Conservation (phyloP, 1,140 invertebrate genomes). For the Drosophila insularis region DNA sequence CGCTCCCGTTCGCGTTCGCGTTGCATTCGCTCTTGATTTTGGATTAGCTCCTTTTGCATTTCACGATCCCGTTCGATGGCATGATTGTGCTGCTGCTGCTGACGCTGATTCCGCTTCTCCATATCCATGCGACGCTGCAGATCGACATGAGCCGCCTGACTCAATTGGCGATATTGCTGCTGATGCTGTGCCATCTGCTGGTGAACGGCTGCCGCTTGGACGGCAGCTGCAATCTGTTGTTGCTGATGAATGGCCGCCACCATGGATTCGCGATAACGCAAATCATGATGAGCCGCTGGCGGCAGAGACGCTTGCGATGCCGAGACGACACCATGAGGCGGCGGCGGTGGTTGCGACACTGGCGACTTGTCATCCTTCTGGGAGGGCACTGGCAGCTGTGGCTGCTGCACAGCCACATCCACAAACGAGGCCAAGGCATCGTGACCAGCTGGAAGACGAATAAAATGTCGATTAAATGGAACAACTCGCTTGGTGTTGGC, state of each 20-base stretch:
- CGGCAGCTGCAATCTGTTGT: conserved; percentile 69
- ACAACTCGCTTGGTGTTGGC: neutral
- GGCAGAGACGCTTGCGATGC: conserved; percentile 39
- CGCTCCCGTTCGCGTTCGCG: conserved; percentile 72
- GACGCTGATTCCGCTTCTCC: conserved; percentile 64
- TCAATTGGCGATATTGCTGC: conserved; percentile 68
- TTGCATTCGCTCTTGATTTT: conserved; percentile 66
- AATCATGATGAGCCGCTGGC: conserved; percentile 62
- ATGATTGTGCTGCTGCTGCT: conserved; percentile 53
- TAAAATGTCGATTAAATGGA: neutral
- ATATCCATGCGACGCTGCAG: conserved; percentile 67
- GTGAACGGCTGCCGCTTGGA: conserved; percentile 43
- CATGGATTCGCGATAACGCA: conserved; percentile 67
- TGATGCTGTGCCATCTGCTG: conserved; percentile 64
- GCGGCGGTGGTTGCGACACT: conserved; percentile 37
- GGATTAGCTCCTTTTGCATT: conserved; percentile 50
- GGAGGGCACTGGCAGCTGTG: conserved; percentile 90
- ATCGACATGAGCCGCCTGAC: conserved; percentile 47
- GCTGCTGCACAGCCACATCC: conserved; percentile 92
- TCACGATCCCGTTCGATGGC: conserved; percentile 64
- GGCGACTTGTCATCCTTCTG: conserved; percentile 74
- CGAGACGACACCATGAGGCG: conserved; percentile 45
- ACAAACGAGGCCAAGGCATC: conserved; percentile 93
- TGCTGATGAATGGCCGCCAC: conserved; percentile 82
- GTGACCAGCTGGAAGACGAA: conserved; percentile 84